These are phyloP conservation scores for Rutilus rutilus DNA, from an alignment of 2,113 vertebrate species.

Conservation along the genomic window DNA sequence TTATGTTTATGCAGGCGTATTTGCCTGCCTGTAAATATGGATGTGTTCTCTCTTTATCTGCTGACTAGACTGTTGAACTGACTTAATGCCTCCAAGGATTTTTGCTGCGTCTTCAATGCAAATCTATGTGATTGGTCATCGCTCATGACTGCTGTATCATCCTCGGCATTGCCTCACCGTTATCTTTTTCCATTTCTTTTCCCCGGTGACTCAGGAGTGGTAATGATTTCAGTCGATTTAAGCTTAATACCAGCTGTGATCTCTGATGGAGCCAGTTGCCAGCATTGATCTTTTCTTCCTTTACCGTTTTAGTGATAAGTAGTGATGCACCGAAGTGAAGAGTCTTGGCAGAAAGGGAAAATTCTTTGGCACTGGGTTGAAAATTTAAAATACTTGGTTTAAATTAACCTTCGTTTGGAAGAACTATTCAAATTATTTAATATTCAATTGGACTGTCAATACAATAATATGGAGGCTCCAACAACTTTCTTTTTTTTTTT, in stretches of 20 bases:
- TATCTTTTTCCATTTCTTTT: not conserved
- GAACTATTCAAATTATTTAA: not conserved
- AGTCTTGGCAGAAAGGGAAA: not conserved
- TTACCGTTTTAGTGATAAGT: not conserved
- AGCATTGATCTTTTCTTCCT: not conserved
- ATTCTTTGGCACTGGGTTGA: not conserved
- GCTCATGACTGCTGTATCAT: slow-evolving; percentile 1
- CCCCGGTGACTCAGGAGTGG: slow-evolving; percentile 1
- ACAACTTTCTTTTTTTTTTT: not conserved
- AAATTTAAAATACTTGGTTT: not conserved
- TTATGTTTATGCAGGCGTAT: not conserved
- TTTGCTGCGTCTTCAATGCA: slow-evolving; percentile 18
- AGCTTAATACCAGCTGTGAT: slow-evolving; percentile 15
- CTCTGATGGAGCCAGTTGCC: slow-evolving; percentile 8
- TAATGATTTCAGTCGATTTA: slow-evolving; percentile 24
- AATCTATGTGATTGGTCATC: not conserved
- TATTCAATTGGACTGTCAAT: not conserved
- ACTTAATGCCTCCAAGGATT: slow-evolving; percentile 11
- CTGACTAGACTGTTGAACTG: not conserved
- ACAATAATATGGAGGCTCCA: not conserved
- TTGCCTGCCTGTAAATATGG: slow-evolving; percentile 31
- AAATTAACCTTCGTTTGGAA: not conserved
- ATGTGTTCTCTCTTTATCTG: slow-evolving; percentile 20
- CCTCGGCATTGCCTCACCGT: not conserved
- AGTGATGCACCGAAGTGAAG: not conserved